phyloP scores from a whole-genome alignment of 2,113 vertebrate genomes.

The Chrysochloris asiatica region DNA sequence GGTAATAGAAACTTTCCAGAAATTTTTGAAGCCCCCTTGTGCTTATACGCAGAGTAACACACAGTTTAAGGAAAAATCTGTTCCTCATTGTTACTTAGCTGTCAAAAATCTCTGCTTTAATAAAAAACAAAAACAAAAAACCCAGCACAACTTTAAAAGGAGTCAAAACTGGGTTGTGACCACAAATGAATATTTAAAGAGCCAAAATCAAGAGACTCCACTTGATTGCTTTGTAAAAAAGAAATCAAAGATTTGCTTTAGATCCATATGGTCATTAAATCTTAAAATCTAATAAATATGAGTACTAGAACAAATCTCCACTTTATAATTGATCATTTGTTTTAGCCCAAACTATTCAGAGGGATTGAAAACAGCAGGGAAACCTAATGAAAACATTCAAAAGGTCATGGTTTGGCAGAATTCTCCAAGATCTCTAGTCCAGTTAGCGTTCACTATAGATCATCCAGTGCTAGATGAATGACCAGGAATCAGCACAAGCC shows the following conservation, averaged over 20 bases:
- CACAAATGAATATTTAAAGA: slow-evolving; percentile 65
- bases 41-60: not conserved
- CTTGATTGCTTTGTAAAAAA: slow-evolving; percentile 51
- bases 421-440: slow-evolving; percentile 41
- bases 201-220: slow-evolving; percentile 40
- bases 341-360: slow-evolving; percentile 61
- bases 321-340: slow-evolving; percentile 72
- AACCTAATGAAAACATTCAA: slow-evolving; percentile 54
- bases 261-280: slow-evolving; percentile 81
- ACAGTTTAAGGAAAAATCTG: not conserved
- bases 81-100: not conserved
- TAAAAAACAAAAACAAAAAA: slow-evolving; percentile 9
- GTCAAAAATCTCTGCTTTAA: slow-evolving; percentile 16
- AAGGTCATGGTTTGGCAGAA: slow-evolving; percentile 8
- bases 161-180: slow-evolving; percentile 15
- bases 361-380: slow-evolving; percentile 62
- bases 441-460: slow-evolving; percentile 27
- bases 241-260: slow-evolving; percentile 59
- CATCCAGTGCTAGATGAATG: slow-evolving; percentile 38
- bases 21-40: too few species aligned
- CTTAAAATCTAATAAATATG: slow-evolving; percentile 85
- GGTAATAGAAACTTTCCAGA: too few species aligned
- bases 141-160: slow-evolving; percentile 13
- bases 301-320: slow-evolving; percentile 84
- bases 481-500: slow-evolving; percentile 38